Evolutionary conservation across 2,113 vertebrate genomes (phyloP).

Genomic region (Planiliza haematocheilus): DNA sequence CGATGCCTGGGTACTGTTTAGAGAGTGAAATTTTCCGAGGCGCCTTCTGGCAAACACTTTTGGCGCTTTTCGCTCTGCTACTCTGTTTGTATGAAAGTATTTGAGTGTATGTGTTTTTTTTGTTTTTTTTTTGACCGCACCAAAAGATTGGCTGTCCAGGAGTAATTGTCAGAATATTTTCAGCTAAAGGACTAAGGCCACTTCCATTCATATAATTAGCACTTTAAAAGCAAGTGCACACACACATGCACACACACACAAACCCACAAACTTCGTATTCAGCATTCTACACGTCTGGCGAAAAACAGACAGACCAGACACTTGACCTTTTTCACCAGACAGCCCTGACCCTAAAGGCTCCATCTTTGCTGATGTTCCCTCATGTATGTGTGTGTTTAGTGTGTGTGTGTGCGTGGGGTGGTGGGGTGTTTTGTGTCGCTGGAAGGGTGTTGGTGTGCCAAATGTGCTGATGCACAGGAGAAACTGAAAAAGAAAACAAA

Average conservation of each 20-base stretch:
- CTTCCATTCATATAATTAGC: slow-evolving; percentile 14
- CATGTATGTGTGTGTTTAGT: no score
- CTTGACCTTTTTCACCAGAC: slow-evolving; percentile 77
- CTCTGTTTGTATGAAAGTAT: slow-evolving; percentile 41
- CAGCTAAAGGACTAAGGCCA: not conserved
- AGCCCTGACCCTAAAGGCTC: slow-evolving; percentile 68
- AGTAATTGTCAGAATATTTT: slow-evolving; percentile 40
- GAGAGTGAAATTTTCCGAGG: slow-evolving; percentile 56
- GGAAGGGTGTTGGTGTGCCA: slow-evolving; percentile 20
- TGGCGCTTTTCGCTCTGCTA: slow-evolving; percentile 28
- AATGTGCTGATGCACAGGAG: slow-evolving; percentile 9
- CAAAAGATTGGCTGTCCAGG: slow-evolving; percentile 9
- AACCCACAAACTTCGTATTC: slow-evolving; percentile 44
- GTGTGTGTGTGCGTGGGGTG: slow-evolving; percentile 8
- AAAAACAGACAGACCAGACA: slow-evolving; percentile 69
- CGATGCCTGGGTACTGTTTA: slow-evolving; percentile 50
- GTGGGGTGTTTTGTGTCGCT: slow-evolving; percentile 25
- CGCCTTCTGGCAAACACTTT: slow-evolving; percentile 54
- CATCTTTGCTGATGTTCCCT: slow-evolving; percentile 43
- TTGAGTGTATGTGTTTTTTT: slow-evolving; percentile 35
- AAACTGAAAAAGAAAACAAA: slow-evolving; percentile 26
- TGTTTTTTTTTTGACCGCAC: no score
- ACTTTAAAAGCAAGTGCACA: slow-evolving; percentile 21
- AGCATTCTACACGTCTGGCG: slow-evolving; percentile 55
- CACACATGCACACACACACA: slow-evolving; percentile 17